Evolutionary conservation across 2,113 vertebrate genomes (phyloP), one percentile per base, ranked within the genome.

Genomic region (Scalopus aquaticus): DNA sequence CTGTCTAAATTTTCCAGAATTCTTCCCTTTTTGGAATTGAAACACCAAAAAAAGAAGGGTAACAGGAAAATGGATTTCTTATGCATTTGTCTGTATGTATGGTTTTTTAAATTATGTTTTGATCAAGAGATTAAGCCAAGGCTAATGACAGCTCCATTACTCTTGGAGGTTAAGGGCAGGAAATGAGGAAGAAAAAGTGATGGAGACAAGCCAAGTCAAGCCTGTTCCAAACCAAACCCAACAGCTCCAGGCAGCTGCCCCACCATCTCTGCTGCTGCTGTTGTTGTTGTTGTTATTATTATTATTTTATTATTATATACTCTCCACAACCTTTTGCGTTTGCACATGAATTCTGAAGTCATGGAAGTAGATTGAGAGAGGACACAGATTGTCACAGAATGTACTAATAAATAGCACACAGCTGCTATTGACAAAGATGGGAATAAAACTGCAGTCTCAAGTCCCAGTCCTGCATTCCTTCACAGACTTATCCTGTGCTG

Each of bases 91-190:
- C 44, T 95, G 30, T 73, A 70, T n/a, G 1, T n/a, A 81, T 17
- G 17, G 7, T 64, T 74, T 83, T 64, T 77, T 26, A 44, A 51
- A 81, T 72, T 84, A 85, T 46, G 69, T 81, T 69, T 96, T 86
- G 65, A 88, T 92, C 60, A 69, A 85, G 91, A 88, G 60, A 81
- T 62, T 76, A 93, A 69, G 85, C 67, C 92, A 84, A 93, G 74
- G 88, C 24, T 64, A 82, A 28, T 65, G 76, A 76, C 67, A n/a
- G 46, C 37, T 93, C 49, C 26, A 60, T 6, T 44, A 44, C 9
- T 44, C 77, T 76, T 69, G n/a, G 56, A 67, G 67, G 39, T 51
- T 37, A 74, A 16, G 15, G 20, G 16, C 1, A 54, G 64, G 77
- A 93, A 93, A 81, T 26, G n/a, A 37, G 69, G 44, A 87, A 10